Evolutionary conservation across 2,888 invertebrate species (phyloP).

Genomic region (Allygus modestus): DNA sequence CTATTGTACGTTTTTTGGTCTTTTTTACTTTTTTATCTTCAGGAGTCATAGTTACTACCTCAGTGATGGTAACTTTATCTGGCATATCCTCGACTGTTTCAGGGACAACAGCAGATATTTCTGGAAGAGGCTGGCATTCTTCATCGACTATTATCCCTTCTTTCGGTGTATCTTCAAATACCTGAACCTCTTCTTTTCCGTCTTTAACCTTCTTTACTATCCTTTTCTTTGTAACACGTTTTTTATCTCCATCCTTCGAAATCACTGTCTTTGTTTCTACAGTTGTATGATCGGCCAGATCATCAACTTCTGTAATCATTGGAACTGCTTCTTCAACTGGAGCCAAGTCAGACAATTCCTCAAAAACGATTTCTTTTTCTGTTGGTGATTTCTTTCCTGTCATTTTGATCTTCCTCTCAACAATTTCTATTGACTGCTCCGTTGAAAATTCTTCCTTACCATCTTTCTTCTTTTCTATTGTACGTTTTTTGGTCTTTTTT

Average conservation of each 20-base stretch:
- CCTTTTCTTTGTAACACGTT: slow-evolving; percentile 59
- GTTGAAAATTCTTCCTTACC: slow-evolving; percentile 66
- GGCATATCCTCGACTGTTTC: slow-evolving; percentile 60
- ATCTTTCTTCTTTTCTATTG: slow-evolving; percentile 64
- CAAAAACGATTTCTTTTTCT: slow-evolving; percentile 67
- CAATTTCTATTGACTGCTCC: slow-evolving; percentile 55
- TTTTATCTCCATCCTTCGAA: slow-evolving; percentile 47
- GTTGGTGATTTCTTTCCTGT: not conserved
- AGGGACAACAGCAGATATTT: slow-evolving; percentile 27
- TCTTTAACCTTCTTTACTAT: slow-evolving; percentile 64
- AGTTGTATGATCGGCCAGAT: slow-evolving; percentile 67
- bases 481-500: slow-evolving; percentile 52
- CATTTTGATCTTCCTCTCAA: slow-evolving; percentile 42
- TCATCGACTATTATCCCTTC: slow-evolving; percentile 53
- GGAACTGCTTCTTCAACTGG: slow-evolving; percentile 74
- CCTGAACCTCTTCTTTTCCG: slow-evolving; percentile 65
- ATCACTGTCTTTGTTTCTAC: slow-evolving; percentile 70
- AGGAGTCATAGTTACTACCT: slow-evolving; percentile 68
- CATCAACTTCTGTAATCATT: slow-evolving; percentile 74
- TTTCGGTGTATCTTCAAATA: slow-evolving; percentile 61
- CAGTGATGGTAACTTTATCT: slow-evolving; percentile 63
- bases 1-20: slow-evolving; percentile 59
- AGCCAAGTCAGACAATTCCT: not conserved
- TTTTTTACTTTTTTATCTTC: slow-evolving; percentile 66
- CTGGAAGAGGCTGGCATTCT: slow-evolving; percentile 4